These are phyloP conservation scores for Pogonognathellus flavescens DNA, from an alignment of 1,140 invertebrate species.

Conservation along the genomic window DNA sequence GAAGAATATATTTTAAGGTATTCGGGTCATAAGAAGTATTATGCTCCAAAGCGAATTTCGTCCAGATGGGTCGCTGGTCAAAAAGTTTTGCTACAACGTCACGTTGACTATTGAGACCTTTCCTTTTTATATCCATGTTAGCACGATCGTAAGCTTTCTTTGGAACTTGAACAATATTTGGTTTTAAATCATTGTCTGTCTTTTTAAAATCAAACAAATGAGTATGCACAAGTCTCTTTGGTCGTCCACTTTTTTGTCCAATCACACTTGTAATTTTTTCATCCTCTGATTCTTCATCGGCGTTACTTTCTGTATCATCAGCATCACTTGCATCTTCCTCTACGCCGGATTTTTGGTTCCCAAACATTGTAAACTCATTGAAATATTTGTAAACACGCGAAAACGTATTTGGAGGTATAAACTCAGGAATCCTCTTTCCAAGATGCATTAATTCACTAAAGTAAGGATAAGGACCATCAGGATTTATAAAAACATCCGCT, in stretches of 20 bases:
- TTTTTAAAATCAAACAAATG: conserved; percentile 58
- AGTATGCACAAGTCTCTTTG: conserved; percentile 59
- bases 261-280: conserved; percentile 24
- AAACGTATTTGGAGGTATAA: conserved; percentile 6
- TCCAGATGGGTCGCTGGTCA: conserved; percentile 87
- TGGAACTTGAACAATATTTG: conserved; percentile 69
- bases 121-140: conserved; percentile 72
- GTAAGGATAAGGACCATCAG: conserved; percentile 39
- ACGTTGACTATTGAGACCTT: conserved; percentile 71
- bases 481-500: conserved; percentile 72
- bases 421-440: conserved; percentile 59
- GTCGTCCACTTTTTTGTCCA: conserved; percentile 29
- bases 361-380: conserved; percentile 13
- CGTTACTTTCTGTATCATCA: not conserved
- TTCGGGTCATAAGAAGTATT: conserved; percentile 76
- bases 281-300: not conserved
- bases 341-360: not conserved
- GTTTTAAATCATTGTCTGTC: conserved; percentile 19
- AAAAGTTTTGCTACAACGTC: conserved; percentile 77
- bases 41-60: conserved; percentile 80
- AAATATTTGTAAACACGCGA: conserved; percentile 23
- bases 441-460: conserved; percentile 56
- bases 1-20: conserved; percentile 84
- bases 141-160: conserved; percentile 73
- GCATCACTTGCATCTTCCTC: not conserved